Conservation (phyloP, 2,888 invertebrate species). For the Hybos culiciformis region DNA sequence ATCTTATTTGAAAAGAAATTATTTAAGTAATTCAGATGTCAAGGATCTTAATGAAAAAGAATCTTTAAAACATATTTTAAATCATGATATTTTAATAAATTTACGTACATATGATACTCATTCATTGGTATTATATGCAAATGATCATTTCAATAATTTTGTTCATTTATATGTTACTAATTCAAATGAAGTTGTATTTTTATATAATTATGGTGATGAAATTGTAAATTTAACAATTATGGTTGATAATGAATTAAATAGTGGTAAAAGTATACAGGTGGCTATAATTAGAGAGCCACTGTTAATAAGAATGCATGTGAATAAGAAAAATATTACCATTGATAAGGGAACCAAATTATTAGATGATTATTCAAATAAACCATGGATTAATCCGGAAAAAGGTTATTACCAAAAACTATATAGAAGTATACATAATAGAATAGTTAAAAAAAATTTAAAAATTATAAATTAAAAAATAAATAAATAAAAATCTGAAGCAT, state of each 20-base stretch:
- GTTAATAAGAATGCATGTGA: conserved; percentile 66
- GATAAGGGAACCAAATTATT: conserved; percentile 55
- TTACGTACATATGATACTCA: conserved; percentile 73
- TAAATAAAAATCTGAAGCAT: conserved; percentile 2
- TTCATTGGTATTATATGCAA: conserved; percentile 75
- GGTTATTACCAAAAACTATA: no score
- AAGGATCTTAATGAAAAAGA: conserved; percentile 43
- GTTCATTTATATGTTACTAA: conserved; percentile 74
- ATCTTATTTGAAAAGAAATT: conserved; percentile 68
- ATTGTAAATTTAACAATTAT: conserved; percentile 64
- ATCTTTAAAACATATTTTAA: conserved; percentile 56
- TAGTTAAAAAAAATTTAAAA: conserved; percentile 2
- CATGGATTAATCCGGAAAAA: conserved; percentile 71
- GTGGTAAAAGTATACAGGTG: conserved; percentile 74
- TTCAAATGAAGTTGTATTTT: conserved; percentile 64
- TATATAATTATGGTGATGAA: conserved; percentile 70
- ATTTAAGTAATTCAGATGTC: conserved; percentile 47
- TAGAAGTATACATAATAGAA: not conserved
- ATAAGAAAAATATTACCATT: conserved; percentile 58
- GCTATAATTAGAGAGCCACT: conserved; percentile 64
- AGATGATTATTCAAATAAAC: conserved; percentile 67
- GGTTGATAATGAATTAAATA: conserved; percentile 57
- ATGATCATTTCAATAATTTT: conserved; percentile 88
- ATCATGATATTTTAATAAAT: conserved; percentile 73
- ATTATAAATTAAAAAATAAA: not conserved